Base-by-base conservation (phyloP, 2,888 invertebrate species). In the Brachycybe producta region DNA sequence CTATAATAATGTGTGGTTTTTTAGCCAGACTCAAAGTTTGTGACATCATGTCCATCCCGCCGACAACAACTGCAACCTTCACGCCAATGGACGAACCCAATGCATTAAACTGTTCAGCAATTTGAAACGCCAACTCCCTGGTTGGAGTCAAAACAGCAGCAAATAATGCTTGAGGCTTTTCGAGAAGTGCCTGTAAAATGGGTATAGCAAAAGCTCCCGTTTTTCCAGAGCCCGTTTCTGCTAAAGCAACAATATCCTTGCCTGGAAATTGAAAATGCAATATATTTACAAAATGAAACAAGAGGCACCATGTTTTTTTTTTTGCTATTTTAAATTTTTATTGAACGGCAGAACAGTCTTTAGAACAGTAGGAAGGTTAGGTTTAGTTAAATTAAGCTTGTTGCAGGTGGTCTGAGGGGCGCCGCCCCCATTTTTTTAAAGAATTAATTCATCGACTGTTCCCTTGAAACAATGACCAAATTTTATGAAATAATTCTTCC, bases 191-290 rank as follows among this genome's bases (percentile, higher is more conserved):
- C 63, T 98, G 97, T 27, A 98, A 68, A 56, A 98, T 95, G 0
- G 98, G 98, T 53, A 98, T 66, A 0, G 94, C 94, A 70, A 98
- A 98, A 0, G 98, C 94, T 4, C 86, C 98, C 0, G 98, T 98
- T 72, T 98, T 98, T 2, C 92, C 92, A 0, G 91, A 92, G 1
- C 92, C 92, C 1, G 86, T 83, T 67, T 83, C 82, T n/a, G 82
- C 86, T 63, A 75, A 68, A 57, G 75, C 82, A 57, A 83, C 81
- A 1, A 83, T 70, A 66, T 86, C 85, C 52, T 81, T 85, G 59
- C 94, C 94, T 60, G n/a, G n/a, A n/a, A n/a, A n/a, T n/a, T n/a
- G n/a, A n/a, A n/a, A n/a, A n/a, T n/a, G n/a, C n/a, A n/a, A n/a
- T n/a, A n/a, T n/a, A n/a, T n/a, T n/a, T n/a, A n/a, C n/a, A n/a